Percentiles rank a stretch among this genome's conserved stretches.
These are phyloP conservation scores for Arizona elegans DNA, from an alignment of 2,113 vertebrate species.

Conservation along the genomic window DNA sequence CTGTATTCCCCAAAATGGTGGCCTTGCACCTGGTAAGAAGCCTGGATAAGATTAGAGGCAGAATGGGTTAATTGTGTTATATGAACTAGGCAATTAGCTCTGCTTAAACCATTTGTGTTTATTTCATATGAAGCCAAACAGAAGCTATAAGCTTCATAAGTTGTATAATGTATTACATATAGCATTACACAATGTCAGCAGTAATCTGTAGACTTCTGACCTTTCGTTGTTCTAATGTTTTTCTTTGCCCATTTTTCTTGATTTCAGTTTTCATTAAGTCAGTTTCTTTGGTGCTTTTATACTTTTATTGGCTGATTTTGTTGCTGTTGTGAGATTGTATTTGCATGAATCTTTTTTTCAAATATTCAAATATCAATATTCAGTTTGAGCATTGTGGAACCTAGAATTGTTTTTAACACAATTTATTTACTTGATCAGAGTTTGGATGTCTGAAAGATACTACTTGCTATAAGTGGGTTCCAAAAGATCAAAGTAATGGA, in stretches of 20 bases:
- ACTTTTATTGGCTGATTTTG: background rate
- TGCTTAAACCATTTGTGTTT: background rate
- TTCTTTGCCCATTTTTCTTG: background rate
- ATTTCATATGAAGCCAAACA: background rate
- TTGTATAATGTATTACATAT: background rate
- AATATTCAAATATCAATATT: background rate
- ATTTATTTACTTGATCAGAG: background rate
- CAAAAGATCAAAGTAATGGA: background rate
- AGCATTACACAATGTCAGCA: background rate
- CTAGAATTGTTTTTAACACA: background rate
- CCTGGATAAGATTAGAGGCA: background rate
- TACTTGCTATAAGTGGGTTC: background rate
- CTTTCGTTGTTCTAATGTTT: background rate
- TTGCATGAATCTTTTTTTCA: background rate
- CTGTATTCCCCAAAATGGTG: background rate
- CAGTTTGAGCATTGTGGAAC: background rate
- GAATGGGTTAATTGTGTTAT: background rate
- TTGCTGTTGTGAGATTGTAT: background rate
- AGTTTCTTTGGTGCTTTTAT: background rate
- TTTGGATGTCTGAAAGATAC: background rate
- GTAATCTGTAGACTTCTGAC: background rate
- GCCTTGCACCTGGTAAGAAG: background rate
- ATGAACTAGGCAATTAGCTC: background rate
- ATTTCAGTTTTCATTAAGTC: background rate
- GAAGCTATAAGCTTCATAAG: background rate